Base-by-base conservation (phyloP, 2,888 invertebrate species). In the Oscheius sp. region DNA sequence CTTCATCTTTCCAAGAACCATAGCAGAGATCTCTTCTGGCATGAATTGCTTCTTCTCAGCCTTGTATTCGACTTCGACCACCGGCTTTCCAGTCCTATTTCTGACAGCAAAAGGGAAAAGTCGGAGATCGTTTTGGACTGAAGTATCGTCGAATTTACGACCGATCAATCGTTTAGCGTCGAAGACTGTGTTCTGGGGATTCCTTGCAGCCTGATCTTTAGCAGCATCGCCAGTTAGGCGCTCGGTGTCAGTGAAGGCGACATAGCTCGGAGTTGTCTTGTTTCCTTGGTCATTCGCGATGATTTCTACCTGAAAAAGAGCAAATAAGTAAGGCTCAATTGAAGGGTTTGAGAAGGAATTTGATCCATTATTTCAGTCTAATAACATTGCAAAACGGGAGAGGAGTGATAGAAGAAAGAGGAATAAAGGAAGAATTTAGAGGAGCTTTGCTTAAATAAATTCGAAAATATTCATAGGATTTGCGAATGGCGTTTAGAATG, bases 51-150 rank as follows among this genome's bases (percentile, higher is more conserved):
- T 95, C 66, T 89, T 88, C 88, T 94, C 94, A 39, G 93, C 94
- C 87, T 94, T 94, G 90, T 93, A 94, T 74, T 92, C 89, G 25
- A 93, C 92, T 87, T 91, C 90, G 48, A 78, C 64, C 50, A 79
- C 73, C 46, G 81, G 80, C 52, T 80, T 80, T 15, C 74, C 74
- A 27, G 70, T 74, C 33, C 72, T 76, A 53, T 69, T 73, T 58
- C 74, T 80, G 57, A 86, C 74, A 34, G 81, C 78, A 70, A 86
- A 86, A 25, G 86, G 86, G 81, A 84, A 84, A 67, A 83, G 83
- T 67, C 82, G 82, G 78, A 84, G 83, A 72, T 86, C 86, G 5
- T 80, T 70, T 71, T 87, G 86, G 29, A 71, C 57, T 48, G 69
- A 17, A 15, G 83, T 20, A 33, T 89, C 89, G 23, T 87, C 86